These are phyloP conservation scores for Heptranchias perlo DNA, from an alignment of 2,113 vertebrate species.

Conservation along the genomic window DNA sequence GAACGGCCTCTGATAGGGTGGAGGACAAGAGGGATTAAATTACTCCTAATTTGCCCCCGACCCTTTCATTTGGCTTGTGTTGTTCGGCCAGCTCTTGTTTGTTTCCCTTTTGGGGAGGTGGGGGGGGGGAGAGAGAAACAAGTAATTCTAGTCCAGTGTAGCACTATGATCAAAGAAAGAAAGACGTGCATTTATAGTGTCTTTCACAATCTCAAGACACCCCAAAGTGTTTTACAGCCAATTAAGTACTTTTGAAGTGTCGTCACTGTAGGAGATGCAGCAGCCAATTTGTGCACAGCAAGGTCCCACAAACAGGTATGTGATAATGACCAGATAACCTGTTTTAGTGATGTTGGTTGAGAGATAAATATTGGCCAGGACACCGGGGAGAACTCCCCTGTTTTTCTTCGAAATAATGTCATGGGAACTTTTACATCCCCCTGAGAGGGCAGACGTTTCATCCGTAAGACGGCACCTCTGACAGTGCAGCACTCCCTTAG, in stretches of 20 bases:
- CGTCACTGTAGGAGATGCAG: not conserved
- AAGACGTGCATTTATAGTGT: not conserved
- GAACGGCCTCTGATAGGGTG: too few relatives aligned
- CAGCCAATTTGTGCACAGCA: not conserved
- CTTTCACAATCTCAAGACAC: not conserved
- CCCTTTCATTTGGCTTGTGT: not conserved
- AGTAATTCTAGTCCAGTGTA: not conserved
- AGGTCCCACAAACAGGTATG: not conserved
- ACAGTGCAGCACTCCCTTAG: not conserved
- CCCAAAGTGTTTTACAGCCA: not conserved
- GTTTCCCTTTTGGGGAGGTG: not conserved
- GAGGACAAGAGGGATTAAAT: too few relatives aligned
- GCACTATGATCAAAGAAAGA: too few relatives aligned
- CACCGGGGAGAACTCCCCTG: too few relatives aligned
- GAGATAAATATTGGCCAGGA: not conserved
- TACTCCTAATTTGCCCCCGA: not conserved
- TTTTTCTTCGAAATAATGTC: too few relatives aligned
- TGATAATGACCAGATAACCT: not conserved
- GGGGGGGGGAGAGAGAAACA: not conserved
- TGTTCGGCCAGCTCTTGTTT: not conserved
- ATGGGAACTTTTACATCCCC: not conserved
- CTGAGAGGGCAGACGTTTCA: not conserved
- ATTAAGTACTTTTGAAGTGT: not conserved
- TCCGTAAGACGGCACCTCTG: not conserved
- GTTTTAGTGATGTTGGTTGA: not conserved